A percentile compares a stretch with the other conserved stretches of the same genome.
These are phyloP conservation scores for Pipistrellus kuhlii DNA, from an alignment of 2,797 vertebrate genomes.

Conservation along the genomic window DNA sequence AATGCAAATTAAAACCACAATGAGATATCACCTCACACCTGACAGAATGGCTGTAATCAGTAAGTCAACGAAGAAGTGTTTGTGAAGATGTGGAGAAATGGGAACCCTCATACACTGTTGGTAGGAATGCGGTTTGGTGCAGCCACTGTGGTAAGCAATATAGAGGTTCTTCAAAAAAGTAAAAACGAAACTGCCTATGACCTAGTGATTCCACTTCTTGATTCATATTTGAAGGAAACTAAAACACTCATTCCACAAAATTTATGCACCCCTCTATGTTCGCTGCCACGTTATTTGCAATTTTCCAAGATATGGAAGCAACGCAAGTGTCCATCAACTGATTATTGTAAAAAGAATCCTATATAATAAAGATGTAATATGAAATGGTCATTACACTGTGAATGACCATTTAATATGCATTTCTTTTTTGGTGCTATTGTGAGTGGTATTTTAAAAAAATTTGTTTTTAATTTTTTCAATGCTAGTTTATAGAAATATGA, in stretches of 20 bases:
- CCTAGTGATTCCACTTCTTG: background rate
- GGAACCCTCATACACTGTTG: background rate
- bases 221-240: background rate
- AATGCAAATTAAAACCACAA: no score
- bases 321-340: background rate
- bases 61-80: background rate
- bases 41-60: background rate
- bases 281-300: background rate
- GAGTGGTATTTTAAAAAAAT: background rate
- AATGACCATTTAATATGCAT: no score
- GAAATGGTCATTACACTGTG: no score
- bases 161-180: background rate
- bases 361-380: no score
- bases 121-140: background rate
- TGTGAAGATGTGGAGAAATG: background rate
- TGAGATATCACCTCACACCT: background rate
- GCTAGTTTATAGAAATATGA: background rate
- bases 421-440: background rate
- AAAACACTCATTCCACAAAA: background rate
- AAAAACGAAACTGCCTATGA: background rate
- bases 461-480: conserved; percentile 8
- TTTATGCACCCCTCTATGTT: background rate
- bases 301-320: background rate
- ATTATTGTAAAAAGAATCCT: background rate
- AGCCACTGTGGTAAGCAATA: background rate